phyloP scores from a whole-genome alignment of 2,888 invertebrate genomes.

The Leptopilina syphax region DNA sequence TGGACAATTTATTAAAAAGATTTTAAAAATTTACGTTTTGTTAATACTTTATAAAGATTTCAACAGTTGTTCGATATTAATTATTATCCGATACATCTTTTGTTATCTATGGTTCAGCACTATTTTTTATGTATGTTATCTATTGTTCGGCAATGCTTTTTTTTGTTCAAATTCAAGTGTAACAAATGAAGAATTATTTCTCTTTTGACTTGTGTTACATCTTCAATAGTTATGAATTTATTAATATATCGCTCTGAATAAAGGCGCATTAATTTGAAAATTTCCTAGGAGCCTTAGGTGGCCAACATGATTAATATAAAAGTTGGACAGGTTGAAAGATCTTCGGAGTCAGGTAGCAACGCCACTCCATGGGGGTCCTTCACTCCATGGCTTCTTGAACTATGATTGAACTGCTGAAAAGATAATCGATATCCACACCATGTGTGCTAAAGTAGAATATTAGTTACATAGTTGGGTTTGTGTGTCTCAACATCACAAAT shows the following conservation, averaged over 20 bases:
- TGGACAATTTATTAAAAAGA: not conserved
- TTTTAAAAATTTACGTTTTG: no score
- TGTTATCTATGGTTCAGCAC: not conserved
- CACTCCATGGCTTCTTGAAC: slow-evolving; percentile 40
- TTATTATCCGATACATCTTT: not conserved
- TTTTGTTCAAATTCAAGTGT: not conserved
- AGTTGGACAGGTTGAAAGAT: slow-evolving; percentile 57
- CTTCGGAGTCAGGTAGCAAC: slow-evolving; percentile 65
- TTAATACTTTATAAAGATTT: no score
- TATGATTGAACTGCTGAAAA: slow-evolving; percentile 11
- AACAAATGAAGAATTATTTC: not conserved
- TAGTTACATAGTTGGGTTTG: not conserved
- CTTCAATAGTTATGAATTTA: slow-evolving; percentile 17
- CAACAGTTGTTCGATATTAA: not conserved
- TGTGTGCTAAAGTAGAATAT: not conserved
- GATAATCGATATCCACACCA: slow-evolving; percentile 5
- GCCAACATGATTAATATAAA: slow-evolving; percentile 38
- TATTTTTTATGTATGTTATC: not conserved
- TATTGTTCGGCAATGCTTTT: not conserved
- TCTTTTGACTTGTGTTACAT: slow-evolving; percentile 7
- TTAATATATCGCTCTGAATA: slow-evolving; percentile 10
- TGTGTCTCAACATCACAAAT: not conserved
- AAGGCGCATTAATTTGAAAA: slow-evolving; percentile 13
- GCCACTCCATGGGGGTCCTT: slow-evolving; percentile 67
- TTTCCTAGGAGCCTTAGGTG: slow-evolving; percentile 45